phyloP scores from a whole-genome alignment of 2,797 vertebrate genomes.

The Vespertilio murinus region DNA sequence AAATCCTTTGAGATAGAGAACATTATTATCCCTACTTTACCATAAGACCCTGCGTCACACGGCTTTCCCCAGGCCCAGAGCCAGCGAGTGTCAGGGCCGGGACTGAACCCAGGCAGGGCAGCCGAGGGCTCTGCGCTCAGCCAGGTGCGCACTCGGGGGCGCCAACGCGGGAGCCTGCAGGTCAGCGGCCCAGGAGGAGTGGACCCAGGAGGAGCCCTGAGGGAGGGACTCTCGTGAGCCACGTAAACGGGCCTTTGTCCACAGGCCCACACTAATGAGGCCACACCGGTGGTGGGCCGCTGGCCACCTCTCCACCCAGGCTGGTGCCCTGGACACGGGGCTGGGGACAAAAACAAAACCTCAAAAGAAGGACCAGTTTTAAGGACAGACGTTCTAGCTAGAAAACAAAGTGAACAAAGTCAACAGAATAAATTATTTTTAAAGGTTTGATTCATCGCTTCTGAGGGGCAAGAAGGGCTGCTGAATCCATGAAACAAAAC shows the following conservation, averaged over 20 bases:
- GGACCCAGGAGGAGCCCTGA: neutral
- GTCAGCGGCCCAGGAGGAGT: neutral
- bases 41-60: neutral
- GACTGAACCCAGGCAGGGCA: neutral
- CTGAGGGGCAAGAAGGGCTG: neutral
- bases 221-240: no score
- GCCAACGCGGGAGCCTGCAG: neutral
- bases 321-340: neutral
- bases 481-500: neutral
- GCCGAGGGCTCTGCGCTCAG: neutral
- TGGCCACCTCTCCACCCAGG: neutral
- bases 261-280: no score
- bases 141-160: neutral
- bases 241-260: no score
- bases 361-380: neutral
- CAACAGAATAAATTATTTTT: neutral
- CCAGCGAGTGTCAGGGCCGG: neutral
- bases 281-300: neutral
- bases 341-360: neutral
- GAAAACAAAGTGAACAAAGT: constrained; percentile 4
- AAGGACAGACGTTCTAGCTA: neutral
- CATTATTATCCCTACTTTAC: neutral
- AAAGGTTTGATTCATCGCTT: neutral
- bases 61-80: neutral
- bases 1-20: neutral